phyloP scores from a whole-genome alignment of 2,797 vertebrate species.

The Aratinga solstitialis region DNA sequence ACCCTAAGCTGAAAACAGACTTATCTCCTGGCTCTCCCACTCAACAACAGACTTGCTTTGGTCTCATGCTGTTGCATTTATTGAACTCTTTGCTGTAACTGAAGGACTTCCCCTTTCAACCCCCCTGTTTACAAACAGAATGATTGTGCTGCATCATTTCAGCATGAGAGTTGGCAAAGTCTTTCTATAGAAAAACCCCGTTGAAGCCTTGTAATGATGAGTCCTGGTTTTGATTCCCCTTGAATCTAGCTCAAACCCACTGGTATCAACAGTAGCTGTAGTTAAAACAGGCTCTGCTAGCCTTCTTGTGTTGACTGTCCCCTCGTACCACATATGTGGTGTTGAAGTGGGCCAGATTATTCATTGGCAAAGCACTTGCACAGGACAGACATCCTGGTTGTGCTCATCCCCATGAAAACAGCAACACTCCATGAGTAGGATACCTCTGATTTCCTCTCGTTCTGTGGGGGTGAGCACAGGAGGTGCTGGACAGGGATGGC shows the following conservation, averaged over 20 bases:
- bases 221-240: not conserved
- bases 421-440: not conserved
- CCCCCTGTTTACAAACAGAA: not conserved
- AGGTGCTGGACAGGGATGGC: not conserved
- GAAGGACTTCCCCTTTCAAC: not conserved
- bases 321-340: accelerated
- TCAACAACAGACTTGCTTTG: not conserved
- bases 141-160: not conserved
- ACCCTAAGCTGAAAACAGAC: not conserved
- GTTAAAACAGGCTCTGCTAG: not conserved
- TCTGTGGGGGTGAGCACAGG: not conserved
- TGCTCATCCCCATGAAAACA: constrained; percentile 15
- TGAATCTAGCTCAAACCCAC: not conserved
- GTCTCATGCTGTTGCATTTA: not conserved
- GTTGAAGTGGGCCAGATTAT: not conserved
- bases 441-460: constrained; percentile 30
- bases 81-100: not conserved
- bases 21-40: not conserved
- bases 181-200: not conserved
- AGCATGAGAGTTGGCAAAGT: accelerated
- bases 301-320: not conserved
- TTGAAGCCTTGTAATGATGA: not conserved
- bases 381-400: not conserved
- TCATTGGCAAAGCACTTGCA: not conserved
- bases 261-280: not conserved